Base-by-base conservation (phyloP, 2,888 invertebrate species). In the Pachycephus smyrnensis region DNA sequence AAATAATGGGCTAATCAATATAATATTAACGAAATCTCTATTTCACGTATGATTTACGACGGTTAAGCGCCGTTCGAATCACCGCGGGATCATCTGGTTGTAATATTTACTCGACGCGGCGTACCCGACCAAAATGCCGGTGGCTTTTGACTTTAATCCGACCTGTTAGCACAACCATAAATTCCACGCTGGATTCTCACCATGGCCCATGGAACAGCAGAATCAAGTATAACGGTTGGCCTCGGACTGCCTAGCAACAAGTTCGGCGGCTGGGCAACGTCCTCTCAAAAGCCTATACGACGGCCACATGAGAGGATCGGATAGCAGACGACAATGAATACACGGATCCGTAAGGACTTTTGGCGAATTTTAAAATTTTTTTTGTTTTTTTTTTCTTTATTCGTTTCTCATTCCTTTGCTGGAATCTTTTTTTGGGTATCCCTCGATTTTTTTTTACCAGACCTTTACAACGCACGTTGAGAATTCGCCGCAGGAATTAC, bases 221-320 rank as follows among this genome's bases (percentile, higher is more conserved):
- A 78, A 81, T 78, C 77, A 80, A 78, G 81, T 80, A 83, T 87
- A 86, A 86, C 86, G 85, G 85, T 85, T 81, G 82, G 85, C 81
- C 85, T 85, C 84, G 82, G 79, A 82, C 83, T 79, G 87, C 87
- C 82, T 88, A 87, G 88, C 86, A 87, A 87, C 88, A 86, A 84
- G 84, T 87, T 82, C 31, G 71, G 71, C 32, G 71, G 9, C 32
- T 31, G 71, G 71, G 71, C 71, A 71, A 71, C 71, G 71, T 71
- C 71, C 71, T 71, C 71, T 71, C 71, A 33, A 71, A 71, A 71
- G 71, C 71, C 71, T 23, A 23, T 71, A 55, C 55, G 55, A 55
- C 55, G 55, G 55, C 23, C 55, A 23, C 15, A 55, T 23, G 55
- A 55, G 55, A 55, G 55, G 23, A 55, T 55, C 55, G 55, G 23